Evolutionary conservation across 2,113 vertebrate species (phyloP).

Genomic region (Castor canadensis): DNA sequence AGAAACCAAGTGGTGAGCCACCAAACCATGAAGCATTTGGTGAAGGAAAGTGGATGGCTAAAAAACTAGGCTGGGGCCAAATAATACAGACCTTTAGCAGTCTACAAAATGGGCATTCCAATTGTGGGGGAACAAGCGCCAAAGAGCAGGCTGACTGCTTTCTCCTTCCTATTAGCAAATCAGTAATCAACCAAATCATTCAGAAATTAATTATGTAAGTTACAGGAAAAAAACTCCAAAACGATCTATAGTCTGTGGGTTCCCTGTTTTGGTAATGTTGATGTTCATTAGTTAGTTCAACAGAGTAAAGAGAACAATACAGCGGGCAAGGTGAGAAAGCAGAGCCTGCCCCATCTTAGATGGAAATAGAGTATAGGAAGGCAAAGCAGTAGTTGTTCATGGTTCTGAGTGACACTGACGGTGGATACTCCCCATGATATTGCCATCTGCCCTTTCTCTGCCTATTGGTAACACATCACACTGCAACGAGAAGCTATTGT

Average conservation of each 20-base stretch:
- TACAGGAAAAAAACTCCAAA: neutral
- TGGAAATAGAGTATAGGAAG: neutral
- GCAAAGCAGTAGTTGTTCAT: neutral
- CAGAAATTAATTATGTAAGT: neutral
- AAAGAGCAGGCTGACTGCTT: neutral
- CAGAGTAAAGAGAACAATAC: neutral
- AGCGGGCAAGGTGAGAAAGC: neutral
- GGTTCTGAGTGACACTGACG: neutral
- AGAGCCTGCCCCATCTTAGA: neutral
- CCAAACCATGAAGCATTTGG: neutral
- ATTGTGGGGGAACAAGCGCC: neutral
- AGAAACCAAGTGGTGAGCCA: neutral
- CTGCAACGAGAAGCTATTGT: neutral
- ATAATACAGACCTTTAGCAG: neutral
- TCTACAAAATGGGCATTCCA: neutral
- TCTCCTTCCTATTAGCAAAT: neutral
- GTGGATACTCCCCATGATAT: neutral
- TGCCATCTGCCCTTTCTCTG: neutral
- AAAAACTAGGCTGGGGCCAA: neutral
- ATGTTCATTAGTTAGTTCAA: neutral
- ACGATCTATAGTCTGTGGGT: neutral
- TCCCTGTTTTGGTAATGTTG: neutral
- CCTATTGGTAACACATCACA: neutral
- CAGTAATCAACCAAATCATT: neutral
- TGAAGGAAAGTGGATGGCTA: neutral